phyloP scores from a whole-genome alignment of 1,140 invertebrate species.

The Zaprionus tsacasi region DNA sequence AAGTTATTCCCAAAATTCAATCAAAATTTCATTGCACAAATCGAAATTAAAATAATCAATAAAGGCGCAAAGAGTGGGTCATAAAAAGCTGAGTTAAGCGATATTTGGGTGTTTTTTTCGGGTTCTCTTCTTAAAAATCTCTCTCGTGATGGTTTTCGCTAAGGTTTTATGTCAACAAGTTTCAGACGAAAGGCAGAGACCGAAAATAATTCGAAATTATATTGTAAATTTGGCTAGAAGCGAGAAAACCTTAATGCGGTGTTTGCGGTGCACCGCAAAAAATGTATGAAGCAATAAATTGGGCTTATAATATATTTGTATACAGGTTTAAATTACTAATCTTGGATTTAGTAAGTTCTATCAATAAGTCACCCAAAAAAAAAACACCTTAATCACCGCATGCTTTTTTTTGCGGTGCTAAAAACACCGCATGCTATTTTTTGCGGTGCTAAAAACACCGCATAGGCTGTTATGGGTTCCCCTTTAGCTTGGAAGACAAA shows the following conservation, averaged over 20 bases:
- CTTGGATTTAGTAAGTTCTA: too few relatives aligned
- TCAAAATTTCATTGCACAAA: not conserved
- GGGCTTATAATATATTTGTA: too few relatives aligned
- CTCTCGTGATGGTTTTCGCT: not conserved
- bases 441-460: too few relatives aligned
- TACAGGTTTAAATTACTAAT: too few relatives aligned
- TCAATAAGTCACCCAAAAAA: too few relatives aligned
- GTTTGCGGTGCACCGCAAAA: too few relatives aligned
- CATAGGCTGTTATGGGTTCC: not conserved
- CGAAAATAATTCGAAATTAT: not conserved
- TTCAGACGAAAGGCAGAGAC: not conserved
- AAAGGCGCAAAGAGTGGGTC: not conserved
- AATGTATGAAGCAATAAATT: too few relatives aligned
- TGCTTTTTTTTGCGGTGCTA: too few relatives aligned
- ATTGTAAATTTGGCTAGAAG: not conserved
- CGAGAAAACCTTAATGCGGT: too few relatives aligned
- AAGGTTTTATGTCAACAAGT: not conserved
- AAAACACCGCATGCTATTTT: too few relatives aligned
- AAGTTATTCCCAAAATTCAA: not conserved
- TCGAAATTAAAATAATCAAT: not conserved
- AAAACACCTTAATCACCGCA: too few relatives aligned
- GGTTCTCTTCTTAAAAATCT: not conserved
- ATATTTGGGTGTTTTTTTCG: not conserved
- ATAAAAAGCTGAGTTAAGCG: not conserved
- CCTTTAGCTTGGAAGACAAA: not conserved